These are phyloP conservation scores for Rhea pennata DNA, from an alignment of 2,113 vertebrate genomes.

Conservation along the genomic window DNA sequence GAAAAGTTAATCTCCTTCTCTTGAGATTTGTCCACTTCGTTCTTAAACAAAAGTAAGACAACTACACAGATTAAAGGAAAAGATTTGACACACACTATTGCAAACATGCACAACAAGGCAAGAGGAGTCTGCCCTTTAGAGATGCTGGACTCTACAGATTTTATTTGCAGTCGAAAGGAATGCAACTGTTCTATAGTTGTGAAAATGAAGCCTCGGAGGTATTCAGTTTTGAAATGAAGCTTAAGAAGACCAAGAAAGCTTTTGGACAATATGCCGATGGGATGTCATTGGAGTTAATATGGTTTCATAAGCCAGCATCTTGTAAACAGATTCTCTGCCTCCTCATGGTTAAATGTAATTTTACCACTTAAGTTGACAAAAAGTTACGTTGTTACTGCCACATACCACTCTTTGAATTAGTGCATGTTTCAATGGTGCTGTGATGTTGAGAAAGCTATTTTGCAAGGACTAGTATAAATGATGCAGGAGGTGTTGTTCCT, in stretches of 20 bases:
- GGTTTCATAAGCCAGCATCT: neutral
- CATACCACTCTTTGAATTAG: neutral
- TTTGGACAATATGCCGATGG: neutral
- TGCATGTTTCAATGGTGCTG: neutral
- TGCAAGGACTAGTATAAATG: neutral
- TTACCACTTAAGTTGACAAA: neutral
- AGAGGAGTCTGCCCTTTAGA: neutral
- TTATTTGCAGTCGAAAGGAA: neutral
- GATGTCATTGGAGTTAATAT: accelerated
- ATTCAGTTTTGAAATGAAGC: neutral
- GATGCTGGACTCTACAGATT: neutral
- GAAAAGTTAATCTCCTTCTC: neutral
- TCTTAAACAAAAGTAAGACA: neutral
- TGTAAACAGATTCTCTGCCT: neutral
- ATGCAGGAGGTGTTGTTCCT: neutral
- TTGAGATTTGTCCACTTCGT: neutral
- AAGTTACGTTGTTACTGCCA: neutral
- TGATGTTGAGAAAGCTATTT: neutral
- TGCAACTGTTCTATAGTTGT: too few relatives aligned
- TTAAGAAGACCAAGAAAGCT: neutral
- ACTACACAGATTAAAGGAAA: neutral
- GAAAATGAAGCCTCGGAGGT: neutral
- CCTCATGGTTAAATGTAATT: neutral
- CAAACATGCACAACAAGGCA: neutral
- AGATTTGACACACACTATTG: neutral